A percentile compares a stretch with the other conserved stretches of the same genome.
Conservation (phyloP, 2,888 invertebrate genomes). For the Priocnemis perturbator region DNA sequence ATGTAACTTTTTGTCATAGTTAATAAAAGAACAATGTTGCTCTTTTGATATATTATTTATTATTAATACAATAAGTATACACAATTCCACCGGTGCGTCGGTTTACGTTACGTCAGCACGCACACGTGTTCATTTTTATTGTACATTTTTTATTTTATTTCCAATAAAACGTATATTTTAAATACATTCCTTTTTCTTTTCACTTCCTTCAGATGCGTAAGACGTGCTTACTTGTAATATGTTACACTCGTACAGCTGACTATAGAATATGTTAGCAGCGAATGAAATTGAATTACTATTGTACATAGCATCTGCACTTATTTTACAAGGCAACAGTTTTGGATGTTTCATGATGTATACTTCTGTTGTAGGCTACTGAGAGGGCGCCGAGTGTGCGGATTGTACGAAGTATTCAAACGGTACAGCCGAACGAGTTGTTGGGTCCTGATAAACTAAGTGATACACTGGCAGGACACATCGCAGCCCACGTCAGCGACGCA, state of each 20-base stretch:
- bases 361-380: constrained; percentile 58
- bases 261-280: constrained; percentile 2
- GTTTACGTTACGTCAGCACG: constrained; percentile 14
- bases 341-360: constrained; percentile 11
- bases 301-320: constrained; percentile 8
- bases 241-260: not conserved
- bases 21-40: too few species aligned
- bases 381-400: constrained; percentile 59
- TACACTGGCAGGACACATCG: constrained; percentile 17
- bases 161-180: constrained; percentile 61
- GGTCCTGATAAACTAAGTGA: constrained; percentile 35
- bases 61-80: too few species aligned
- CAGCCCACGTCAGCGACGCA: constrained; percentile 35
- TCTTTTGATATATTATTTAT: too few species aligned
- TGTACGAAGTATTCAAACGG: constrained; percentile 59
- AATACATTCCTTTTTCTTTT: constrained; percentile 55
- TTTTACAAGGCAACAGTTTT: not conserved
- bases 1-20: too few species aligned
- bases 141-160: constrained; percentile 51
- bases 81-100: constrained; percentile 8
- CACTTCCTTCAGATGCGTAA: constrained; percentile 48
- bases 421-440: constrained; percentile 48
- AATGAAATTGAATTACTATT: too few species aligned
- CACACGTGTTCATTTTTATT: constrained; percentile 31
- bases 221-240: too few species aligned